A percentile compares a stretch with the other conserved stretches of the same genome.
These are phyloP conservation scores for Colletes latitarsis DNA, from an alignment of 1,140 invertebrate genomes.

Conservation along the genomic window DNA sequence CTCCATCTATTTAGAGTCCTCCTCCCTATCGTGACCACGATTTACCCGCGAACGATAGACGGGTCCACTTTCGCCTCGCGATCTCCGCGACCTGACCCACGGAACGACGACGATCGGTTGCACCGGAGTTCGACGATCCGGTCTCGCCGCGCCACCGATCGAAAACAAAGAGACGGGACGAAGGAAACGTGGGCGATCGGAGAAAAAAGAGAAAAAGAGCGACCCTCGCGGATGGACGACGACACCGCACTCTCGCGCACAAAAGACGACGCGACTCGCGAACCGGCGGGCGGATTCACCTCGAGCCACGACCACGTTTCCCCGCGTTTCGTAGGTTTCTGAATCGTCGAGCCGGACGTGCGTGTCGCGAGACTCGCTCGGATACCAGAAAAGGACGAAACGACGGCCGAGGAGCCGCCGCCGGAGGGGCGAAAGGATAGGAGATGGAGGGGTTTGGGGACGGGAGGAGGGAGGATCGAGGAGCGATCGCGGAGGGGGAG, in stretches of 20 bases:
- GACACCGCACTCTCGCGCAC: slow-evolving; percentile 42
- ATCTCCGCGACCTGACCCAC: not conserved
- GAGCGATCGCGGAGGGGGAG: not conserved
- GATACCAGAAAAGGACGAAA: slow-evolving; percentile 51
- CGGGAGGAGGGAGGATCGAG: not conserved
- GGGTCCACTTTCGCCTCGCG: slow-evolving; percentile 37
- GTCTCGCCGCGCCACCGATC: not conserved
- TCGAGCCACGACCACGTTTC: slow-evolving; percentile 55
- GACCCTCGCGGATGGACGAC: not conserved
- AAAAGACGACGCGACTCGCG: slow-evolving; percentile 4
- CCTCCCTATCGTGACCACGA: slow-evolving; percentile 1
- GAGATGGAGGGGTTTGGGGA: not conserved
- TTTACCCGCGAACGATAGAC: slow-evolving; percentile 17
- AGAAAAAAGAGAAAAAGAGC: too few species aligned
- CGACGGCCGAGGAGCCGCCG: slow-evolving; percentile 22
- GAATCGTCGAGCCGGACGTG: slow-evolving; percentile 57
- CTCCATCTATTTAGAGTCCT: not conserved
- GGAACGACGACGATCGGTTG: too few species aligned
- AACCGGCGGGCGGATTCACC: slow-evolving; percentile 39
- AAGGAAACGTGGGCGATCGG: not conserved
- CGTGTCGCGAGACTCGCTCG: slow-evolving; percentile 43
- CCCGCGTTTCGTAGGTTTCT: slow-evolving; percentile 60
- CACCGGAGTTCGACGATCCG: not conserved
- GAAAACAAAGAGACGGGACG: not conserved
- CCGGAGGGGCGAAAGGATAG: slow-evolving; percentile 8